Conservation (phyloP, 1,140 invertebrate species). For the Hypsibius dujardini region DNA sequence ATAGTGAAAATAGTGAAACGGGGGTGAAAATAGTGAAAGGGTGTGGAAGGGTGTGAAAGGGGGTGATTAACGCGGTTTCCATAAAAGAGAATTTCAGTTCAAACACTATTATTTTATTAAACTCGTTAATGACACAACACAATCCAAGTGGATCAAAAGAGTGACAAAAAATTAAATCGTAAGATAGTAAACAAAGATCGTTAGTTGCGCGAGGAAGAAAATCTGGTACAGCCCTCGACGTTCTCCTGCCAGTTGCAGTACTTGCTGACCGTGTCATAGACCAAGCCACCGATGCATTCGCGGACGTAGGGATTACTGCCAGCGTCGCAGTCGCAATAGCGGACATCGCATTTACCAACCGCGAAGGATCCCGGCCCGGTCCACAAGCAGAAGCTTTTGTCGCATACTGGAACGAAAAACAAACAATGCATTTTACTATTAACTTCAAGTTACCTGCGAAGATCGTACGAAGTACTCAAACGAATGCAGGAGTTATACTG, state of each 20-base stretch:
- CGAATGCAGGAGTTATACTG: neutral
- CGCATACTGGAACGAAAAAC: neutral
- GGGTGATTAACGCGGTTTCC: too few relatives aligned
- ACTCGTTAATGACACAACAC: too few relatives aligned
- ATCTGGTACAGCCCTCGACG: slow-evolving; percentile 1
- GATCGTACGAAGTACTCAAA: too few relatives aligned
- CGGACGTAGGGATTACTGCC: slow-evolving; percentile 11
- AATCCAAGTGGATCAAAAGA: too few relatives aligned
- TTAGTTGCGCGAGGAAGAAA: neutral
- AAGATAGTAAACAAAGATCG: too few relatives aligned
- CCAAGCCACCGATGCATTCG: slow-evolving; percentile 13
- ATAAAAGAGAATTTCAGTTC: too few relatives aligned
- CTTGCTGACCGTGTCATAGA: slow-evolving; percentile 7
- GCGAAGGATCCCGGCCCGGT: slow-evolving; percentile 12
- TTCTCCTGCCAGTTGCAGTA: slow-evolving; percentile 13
- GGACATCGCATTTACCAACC: neutral
- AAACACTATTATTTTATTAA: too few relatives aligned
- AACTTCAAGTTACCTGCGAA: too few relatives aligned
- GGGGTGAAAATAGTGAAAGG: too few relatives aligned
- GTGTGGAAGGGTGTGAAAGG: too few relatives aligned
- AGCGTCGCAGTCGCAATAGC: slow-evolving; percentile 13
- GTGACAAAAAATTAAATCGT: too few relatives aligned
- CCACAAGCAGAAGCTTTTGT: slow-evolving; percentile 12
- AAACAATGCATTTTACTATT: neutral
- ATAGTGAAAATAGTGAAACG: too few relatives aligned